These are phyloP conservation scores for Hanleya hanleyi DNA, from an alignment of 2,888 invertebrate genomes.

Conservation along the genomic window DNA sequence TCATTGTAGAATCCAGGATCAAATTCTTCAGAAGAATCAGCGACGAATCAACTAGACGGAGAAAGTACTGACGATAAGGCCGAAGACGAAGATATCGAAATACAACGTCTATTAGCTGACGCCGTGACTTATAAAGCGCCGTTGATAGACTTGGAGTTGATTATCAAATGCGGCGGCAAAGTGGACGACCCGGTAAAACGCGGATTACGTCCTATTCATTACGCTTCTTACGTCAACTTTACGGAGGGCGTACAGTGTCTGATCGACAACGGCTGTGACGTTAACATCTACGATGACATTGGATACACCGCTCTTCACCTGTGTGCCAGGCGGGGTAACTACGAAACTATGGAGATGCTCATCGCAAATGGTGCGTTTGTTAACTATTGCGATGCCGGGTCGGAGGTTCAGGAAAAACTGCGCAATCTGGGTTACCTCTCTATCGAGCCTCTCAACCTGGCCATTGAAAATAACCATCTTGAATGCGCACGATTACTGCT, in stretches of 20 bases:
- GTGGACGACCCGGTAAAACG: conserved; percentile 87
- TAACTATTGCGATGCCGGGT: conserved; percentile 83
- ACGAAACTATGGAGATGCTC: conserved; percentile 77
- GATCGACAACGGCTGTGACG: conserved; percentile 80
- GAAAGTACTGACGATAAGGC: too few species aligned
- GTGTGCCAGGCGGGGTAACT: conserved; percentile 89
- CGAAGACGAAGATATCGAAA: conserved; percentile 4
- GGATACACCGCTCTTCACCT: conserved; percentile 94
- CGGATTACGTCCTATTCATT: conserved; percentile 91
- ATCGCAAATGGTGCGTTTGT: conserved; percentile 86
- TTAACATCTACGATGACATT: conserved; percentile 83
- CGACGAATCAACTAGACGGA: too few species aligned
- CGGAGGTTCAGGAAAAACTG: conserved; percentile 68
- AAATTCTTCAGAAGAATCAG: too few species aligned
- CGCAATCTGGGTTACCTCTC: conserved; percentile 56
- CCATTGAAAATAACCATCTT: conserved; percentile 89
- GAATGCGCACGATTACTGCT: conserved; percentile 79
- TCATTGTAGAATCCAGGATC: too few species aligned
- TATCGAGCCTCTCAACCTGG: conserved; percentile 91
- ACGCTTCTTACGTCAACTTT: conserved; percentile 90
- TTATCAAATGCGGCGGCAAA: conserved; percentile 84
- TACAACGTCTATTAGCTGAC: conserved; percentile 91
- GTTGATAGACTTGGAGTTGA: conserved; percentile 88
- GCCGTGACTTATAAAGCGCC: conserved; percentile 91
- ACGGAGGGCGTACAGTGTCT: conserved; percentile 85